These are phyloP conservation scores for Remorina albescens DNA, from an alignment of 2,797 vertebrate genomes.

Conservation along the genomic window DNA sequence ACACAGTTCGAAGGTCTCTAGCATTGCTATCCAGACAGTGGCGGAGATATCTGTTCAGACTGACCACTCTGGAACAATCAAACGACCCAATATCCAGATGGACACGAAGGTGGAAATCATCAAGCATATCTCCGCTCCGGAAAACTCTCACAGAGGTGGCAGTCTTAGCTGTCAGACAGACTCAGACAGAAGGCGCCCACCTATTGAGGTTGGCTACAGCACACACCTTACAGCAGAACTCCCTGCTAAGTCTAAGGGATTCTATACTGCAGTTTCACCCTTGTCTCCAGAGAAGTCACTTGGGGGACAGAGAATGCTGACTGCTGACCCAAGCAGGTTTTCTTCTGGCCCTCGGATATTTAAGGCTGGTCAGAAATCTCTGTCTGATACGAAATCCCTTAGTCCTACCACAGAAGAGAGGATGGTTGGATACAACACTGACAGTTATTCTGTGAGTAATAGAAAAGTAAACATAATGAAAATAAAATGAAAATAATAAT, in stretches of 20 bases:
- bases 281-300: constrained; percentile 92
- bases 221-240: constrained; percentile 91
- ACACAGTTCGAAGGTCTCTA: constrained; percentile 93
- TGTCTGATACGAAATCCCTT: constrained; percentile 96
- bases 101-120: constrained; percentile 96
- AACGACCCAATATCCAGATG: constrained; percentile 90
- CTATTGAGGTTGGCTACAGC: constrained; percentile 92
- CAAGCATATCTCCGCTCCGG: constrained; percentile 96
- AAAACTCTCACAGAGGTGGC: constrained; percentile 93
- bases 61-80: constrained; percentile 94
- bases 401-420: constrained; percentile 94
- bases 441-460: constrained; percentile 93
- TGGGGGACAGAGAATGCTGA: constrained; percentile 91
- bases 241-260: constrained; percentile 92
- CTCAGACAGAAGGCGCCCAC: constrained; percentile 90
- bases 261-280: constrained; percentile 94
- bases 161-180: constrained; percentile 97
- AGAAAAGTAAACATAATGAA: not conserved
- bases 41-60: constrained; percentile 99
- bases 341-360: constrained; percentile 92
- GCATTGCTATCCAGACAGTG: constrained; percentile 97
- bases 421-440: constrained; percentile 92
- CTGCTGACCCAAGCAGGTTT: constrained; percentile 90
- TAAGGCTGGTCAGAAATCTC: constrained; percentile 93
- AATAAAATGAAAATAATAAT: no score